Evolutionary conservation across 2,113 vertebrate species (phyloP), one percentile per base, ranked within the genome.

Genomic region (Serranochromis macrocephalus): DNA sequence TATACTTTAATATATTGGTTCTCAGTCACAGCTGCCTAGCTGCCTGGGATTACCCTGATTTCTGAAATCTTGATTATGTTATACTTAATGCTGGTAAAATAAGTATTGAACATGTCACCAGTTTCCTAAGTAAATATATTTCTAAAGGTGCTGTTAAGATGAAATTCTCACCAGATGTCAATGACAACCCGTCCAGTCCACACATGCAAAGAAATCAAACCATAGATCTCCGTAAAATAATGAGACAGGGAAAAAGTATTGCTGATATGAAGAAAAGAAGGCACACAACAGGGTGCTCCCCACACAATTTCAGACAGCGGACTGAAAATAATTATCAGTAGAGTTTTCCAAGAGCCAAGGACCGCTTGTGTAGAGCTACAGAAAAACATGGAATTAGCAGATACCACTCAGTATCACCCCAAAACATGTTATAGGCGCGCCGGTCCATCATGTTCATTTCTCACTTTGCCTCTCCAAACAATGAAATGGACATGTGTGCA

Each of bases 341-440:
- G 36, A 71, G 66, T 71, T 40, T n/a, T 40, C 63, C 36, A 9
- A 14, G 36, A 68, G 5, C 63, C 31, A 21, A 68, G 63, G 19
- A 68, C 19, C 1, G 7, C 33, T 40, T 8, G 63, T 68, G 63
- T 21, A 68, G 33, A 1, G 3, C 7, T 68, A 40, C 63, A 40
- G 63, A 68, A 68, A 1, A 66, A 66, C 17, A n/a, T 38, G 10
- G 61, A 66, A 38, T 66, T 66, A 7, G 33, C 17, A 66, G 61
- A 12, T 66, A 2, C 10, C 10, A n/a, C 61, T 38, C 61, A 13
- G 61, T 66, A 7, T 38, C 31, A 0, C 10, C 6, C 61, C 61
- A 66, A n/a, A 66, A 36, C 1, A 3, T 63, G 58, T 12, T 36
- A 7, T 0, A 12, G 6, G 17, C 0, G 0, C 1, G 0, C 61